Base-by-base conservation (phyloP, 2,888 invertebrate species). In the Trachelus stipa region DNA sequence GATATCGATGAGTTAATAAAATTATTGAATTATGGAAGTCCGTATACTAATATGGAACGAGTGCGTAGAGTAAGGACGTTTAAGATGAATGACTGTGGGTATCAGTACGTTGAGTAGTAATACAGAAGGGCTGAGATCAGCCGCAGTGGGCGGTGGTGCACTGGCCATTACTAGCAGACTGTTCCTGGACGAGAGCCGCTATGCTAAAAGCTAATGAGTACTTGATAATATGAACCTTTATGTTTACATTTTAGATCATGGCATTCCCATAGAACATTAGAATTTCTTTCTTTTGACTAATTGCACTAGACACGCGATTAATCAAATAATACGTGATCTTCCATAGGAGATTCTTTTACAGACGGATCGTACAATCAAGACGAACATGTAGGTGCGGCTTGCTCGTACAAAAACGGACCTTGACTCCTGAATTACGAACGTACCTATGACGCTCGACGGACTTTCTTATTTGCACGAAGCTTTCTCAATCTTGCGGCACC, bases 91-190 rank as follows among this genome's bases (percentile, higher is more conserved):
- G 33, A 35, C 69, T 34, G 79, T 76, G 69, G 76, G 68, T 68
- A 69, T 73, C 35, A 9, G 68, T 69, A 73, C 35, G 78, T 78
- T 68, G 34, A 37, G 34, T 30, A 23, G 75, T n/a, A 75, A 75
- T 78, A 35, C 73, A 69, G 77, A 79, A 78, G 82, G 79, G 81
- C 80, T 77, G 79, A 81, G 81, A 83, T 83, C 81, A 80, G 80
- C 85, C 83, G 84, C 85, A 85, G 81, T 83, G 85, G 84, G 83
- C 83, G 84, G 83, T 84, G 83, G 83, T 85, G 83, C 83, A 83
- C 80, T 77, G 79, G 74, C 77, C 79, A 75, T 71, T 76, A 74
- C 80, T 68, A 76, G 75, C 78, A 78, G 78, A 75, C 75, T 34
- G 76, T 75, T 76, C 76, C 71, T 74, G 56, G 56, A 56, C 56